Conservation (phyloP, 2,797 vertebrate species). For the Phrynocephalus vlangalii region DNA sequence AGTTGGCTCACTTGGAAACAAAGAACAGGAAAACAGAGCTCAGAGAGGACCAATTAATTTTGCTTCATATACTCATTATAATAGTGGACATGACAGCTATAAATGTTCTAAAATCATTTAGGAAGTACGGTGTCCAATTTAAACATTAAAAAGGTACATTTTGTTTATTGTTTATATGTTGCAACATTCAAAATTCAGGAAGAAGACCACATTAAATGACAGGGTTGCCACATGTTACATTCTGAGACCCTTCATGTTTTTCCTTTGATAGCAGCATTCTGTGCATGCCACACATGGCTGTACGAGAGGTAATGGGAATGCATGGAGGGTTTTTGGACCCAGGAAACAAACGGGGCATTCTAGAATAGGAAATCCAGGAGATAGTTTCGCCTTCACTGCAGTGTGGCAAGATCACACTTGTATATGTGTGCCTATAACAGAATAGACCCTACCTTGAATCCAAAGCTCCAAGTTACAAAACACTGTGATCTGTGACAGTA, state of each 20-base stretch:
- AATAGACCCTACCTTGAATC: neutral
- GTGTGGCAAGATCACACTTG: neutral
- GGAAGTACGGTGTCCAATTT: no score
- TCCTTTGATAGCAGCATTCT: neutral
- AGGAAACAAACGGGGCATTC: neutral
- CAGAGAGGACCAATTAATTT: neutral
- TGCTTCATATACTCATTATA: neutral
- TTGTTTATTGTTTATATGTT: no score
- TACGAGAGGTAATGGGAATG: neutral
- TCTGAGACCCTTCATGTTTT: neutral
- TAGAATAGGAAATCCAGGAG: neutral
- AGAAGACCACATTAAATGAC: no score
- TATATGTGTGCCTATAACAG: neutral
- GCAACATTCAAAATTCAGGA: no score
- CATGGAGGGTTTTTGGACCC: neutral
- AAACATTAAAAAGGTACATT: no score
- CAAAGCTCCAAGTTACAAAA: neutral
- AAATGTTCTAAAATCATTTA: neutral
- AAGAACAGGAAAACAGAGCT: neutral
- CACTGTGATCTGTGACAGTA: neutral
- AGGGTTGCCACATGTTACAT: no score
- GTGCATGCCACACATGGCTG: neutral
- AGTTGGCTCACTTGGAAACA: neutral
- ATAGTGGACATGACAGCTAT: neutral
- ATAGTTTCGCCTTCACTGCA: neutral